These are phyloP conservation scores for Mastacembelus armatus DNA, from an alignment of 2,797 vertebrate species.

Conservation along the genomic window DNA sequence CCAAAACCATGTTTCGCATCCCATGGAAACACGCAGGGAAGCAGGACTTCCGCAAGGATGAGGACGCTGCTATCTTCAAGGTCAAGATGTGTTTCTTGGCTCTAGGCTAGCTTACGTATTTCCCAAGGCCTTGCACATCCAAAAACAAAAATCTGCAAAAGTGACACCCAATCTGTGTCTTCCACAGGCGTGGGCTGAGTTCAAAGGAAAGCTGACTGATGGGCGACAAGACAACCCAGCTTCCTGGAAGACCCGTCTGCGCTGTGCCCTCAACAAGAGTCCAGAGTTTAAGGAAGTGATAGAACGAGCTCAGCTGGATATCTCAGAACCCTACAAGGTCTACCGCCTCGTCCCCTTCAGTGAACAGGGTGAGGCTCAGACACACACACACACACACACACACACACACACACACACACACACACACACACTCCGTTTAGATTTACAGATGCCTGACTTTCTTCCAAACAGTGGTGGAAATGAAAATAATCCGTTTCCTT, in stretches of 20 bases:
- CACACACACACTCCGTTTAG: no score
- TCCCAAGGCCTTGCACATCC: background rate
- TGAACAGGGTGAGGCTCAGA: conserved; percentile 77
- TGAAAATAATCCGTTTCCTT: no score
- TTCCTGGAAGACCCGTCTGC: conserved; percentile 91
- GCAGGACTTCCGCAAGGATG: conserved; percentile 91
- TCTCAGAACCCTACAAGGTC: conserved; percentile 92
- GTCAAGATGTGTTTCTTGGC: conserved; percentile 41
- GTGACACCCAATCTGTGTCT: background rate
- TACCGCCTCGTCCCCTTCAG: conserved; percentile 87
- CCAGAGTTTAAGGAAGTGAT: conserved; percentile 87
- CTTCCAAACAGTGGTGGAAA: no score
- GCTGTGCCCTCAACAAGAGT: conserved; percentile 94
- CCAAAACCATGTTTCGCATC: conserved; percentile 91
- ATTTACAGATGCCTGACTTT: no score
- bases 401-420: no score
- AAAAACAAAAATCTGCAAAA: no score
- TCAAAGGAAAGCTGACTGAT: conserved; percentile 84
- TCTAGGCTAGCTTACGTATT: rapidly evolving
- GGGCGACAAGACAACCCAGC: conserved; percentile 81
- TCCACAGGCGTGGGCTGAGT: conserved; percentile 89
- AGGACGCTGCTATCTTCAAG: conserved; percentile 93
- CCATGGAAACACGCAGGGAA: conserved; percentile 95
- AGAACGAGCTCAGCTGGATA: conserved; percentile 87
- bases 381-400: background rate